Evolutionary conservation across 2,797 vertebrate species (phyloP), one percentile per base, ranked within the genome.

Genomic region (Florisuga fusca): DNA sequence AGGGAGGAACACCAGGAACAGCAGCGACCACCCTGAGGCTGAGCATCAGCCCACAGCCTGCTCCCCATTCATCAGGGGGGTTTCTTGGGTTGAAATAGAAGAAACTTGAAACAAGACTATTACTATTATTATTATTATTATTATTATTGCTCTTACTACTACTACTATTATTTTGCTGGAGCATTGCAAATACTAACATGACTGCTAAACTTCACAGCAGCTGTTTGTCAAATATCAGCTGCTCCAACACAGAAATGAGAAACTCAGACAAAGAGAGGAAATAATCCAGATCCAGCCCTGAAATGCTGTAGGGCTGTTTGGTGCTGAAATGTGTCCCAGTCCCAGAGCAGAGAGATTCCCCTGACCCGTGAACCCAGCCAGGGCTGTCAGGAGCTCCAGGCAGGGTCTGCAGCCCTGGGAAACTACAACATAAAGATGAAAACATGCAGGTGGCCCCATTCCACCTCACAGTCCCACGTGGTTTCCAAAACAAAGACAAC

Each of bases 381-480:
- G 1, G 27, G 27, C 43, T 76, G 27, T 46, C 64, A 41, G 71
- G 33, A 82, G 48, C 77, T 48, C 17, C 45, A 36, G 84, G 62
- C 41, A 22, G 58, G 78, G 29, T 7, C 85, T 73, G 59, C 62
- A 62, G 72, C 76, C 69, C 34, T 5, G 15, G 41, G 20, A 25
- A 81, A 9, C 33, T 13, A 18, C 1, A 25, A 59, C 53, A 62
- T 15, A 20, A 46, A 20, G 55, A 54, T 16, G 33, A 61, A 54
- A 51, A 21, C 12, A 6, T 7, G 43, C 14, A 2, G 53, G 46
- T 43, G 38, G 16, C 27, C 63, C 34, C 20, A 2, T 6, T 17
- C n/a, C 22, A 23, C 0, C 0, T 3, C 53, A 31, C 0, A 1
- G 31, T 5, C 72, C 50, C 76, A 6, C 4, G 2, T 3, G 53